A percentile compares a stretch with the other conserved stretches of the same genome.
These are phyloP conservation scores for Trogon melanurus DNA, from an alignment of 2,113 vertebrate species.

Conservation along the genomic window DNA sequence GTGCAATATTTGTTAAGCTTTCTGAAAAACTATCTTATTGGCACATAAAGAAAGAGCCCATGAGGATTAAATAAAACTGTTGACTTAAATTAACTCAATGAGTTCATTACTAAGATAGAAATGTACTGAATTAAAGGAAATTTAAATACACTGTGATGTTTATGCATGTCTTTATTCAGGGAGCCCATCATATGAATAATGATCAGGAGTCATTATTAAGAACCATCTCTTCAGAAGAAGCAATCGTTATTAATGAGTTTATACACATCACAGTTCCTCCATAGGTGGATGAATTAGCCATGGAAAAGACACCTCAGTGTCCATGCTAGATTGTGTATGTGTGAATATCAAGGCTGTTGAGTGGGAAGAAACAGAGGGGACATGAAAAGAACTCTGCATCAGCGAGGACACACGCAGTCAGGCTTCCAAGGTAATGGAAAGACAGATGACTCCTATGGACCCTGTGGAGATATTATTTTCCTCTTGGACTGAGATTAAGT, in stretches of 20 bases:
- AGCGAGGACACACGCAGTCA: neutral
- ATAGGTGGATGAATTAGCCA: neutral
- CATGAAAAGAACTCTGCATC: rapidly evolving
- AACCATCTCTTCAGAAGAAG: neutral
- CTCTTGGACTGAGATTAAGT: neutral
- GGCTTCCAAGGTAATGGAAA: neutral
- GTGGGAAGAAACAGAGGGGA: neutral
- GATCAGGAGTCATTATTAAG: neutral
- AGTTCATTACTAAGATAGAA: neutral
- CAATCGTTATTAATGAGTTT: neutral
- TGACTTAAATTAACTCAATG: neutral
- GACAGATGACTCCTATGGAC: neutral
- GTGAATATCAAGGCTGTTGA: neutral
- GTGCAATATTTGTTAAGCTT: neutral
- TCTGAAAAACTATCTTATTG: neutral
- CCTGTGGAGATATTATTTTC: neutral
- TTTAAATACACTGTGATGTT: neutral
- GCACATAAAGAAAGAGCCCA: neutral
- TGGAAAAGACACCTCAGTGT: neutral
- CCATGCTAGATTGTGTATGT: neutral
- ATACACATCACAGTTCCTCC: neutral
- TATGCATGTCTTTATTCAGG: neutral
- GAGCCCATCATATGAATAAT: neutral
- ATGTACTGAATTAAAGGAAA: neutral
- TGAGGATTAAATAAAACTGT: neutral